Base-by-base conservation (phyloP, 2,888 invertebrate genomes). In the Tetragonula carbonaria region DNA sequence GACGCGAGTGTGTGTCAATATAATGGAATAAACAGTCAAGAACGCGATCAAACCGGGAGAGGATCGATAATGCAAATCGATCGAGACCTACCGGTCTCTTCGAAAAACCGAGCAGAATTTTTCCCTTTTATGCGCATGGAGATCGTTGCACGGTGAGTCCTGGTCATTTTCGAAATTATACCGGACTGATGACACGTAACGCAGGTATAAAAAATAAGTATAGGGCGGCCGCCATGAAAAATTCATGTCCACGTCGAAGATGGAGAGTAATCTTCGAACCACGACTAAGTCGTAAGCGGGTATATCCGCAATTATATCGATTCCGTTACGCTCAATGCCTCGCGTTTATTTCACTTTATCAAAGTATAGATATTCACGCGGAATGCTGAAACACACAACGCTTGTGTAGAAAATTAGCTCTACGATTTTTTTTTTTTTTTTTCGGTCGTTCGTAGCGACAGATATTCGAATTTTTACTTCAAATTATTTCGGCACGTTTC, bases 281-380 rank as follows among this genome's bases (percentile, higher is more conserved):
- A 71, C 71, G 38, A 82, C 71, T 62, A 71, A 71, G 71, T 74
- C 71, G 51, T 23, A 66, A 65, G 77, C n/a, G 51, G 45, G 28
- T 16, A n/a, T 73, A 68, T 65, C 74, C n/a, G 77, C 77, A 50
- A 82, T 84, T 66, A 71, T 28, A 59, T 84, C 82, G 76, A 74
- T 28, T 50, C 18, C 76, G 71, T 28, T 50, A 28, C 76, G 71
- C 57, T 4, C 66, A 14, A 33, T 18, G 65, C 23, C 18, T 45
- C n/a, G 66, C 68, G 45, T 21, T 70, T 59, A 13, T 57, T 51
- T 28, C 38, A 14, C n/a, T 11, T 16, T 50, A 23, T 21, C 18
- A 50, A 5, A 28, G n/a, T 33, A 3, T 33, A 33, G 13, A 59
- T 63, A 53, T 33, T 2, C 50, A 8, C 14, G 1, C 21, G n/a